Conservation (phyloP, 2,113 vertebrate species). For the Catharus minimus region DNA sequence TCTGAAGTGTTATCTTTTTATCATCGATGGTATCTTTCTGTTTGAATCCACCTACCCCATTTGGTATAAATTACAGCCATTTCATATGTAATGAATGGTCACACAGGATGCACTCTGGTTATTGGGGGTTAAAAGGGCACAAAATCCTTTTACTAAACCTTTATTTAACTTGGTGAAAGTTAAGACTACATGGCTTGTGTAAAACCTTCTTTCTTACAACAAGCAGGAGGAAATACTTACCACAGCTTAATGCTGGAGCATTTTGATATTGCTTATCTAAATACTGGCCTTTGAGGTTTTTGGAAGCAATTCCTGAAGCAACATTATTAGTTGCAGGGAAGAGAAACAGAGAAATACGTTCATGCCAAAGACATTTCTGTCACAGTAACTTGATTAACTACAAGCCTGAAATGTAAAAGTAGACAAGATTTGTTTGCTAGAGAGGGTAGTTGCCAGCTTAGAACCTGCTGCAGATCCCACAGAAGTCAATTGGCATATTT, state of each 20-base stretch:
- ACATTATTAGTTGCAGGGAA: slow-evolving; percentile 39
- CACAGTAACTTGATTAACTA: slow-evolving; percentile 28
- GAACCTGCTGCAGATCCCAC: slow-evolving; percentile 49
- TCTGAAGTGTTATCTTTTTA: slow-evolving; percentile 69
- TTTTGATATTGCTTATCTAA: slow-evolving; percentile 65
- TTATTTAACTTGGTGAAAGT: slow-evolving; percentile 60
- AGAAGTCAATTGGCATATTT: slow-evolving; percentile 59
- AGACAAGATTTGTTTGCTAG: slow-evolving; percentile 26
- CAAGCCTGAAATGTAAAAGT: slow-evolving; percentile 38
- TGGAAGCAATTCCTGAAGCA: slow-evolving; percentile 17
- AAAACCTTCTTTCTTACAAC: slow-evolving; percentile 31
- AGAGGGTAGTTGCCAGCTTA: slow-evolving; percentile 17
- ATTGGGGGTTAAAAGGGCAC: slow-evolving; percentile 58
- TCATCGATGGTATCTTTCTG: slow-evolving; percentile 70
- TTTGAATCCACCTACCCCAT: slow-evolving; percentile 68
- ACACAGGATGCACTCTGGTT: slow-evolving; percentile 58
- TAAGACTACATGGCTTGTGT: slow-evolving; percentile 23
- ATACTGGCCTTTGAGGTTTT: slow-evolving; percentile 21
- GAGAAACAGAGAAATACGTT: slow-evolving; percentile 38
- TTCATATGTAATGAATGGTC: slow-evolving; percentile 71
- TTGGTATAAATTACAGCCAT: slow-evolving; percentile 79
- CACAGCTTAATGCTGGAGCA: slow-evolving; percentile 22
- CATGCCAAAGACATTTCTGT: slow-evolving; percentile 49
- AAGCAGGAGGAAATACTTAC: slow-evolving; percentile 39
- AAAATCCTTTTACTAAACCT: slow-evolving; percentile 56